Conservation (phyloP, 2,888 invertebrate species). For the Eledone cirrhosa region DNA sequence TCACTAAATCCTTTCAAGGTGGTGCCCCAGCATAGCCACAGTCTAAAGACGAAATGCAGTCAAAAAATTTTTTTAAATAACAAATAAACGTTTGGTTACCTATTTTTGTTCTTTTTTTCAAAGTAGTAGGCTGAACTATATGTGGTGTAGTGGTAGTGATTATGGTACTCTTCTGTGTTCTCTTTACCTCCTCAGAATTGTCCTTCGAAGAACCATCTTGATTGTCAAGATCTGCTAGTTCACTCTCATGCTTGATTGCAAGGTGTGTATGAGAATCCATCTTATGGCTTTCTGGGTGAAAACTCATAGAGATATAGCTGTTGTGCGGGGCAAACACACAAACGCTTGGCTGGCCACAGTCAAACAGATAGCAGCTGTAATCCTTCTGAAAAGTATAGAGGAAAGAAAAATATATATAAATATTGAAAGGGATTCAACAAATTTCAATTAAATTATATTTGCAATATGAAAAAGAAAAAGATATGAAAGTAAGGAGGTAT, state of each 20-base stretch:
- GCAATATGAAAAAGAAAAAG: too few species aligned
- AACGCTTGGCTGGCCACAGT: slow-evolving; percentile 45
- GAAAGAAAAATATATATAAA: slow-evolving; percentile 32
- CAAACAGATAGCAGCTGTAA: slow-evolving; percentile 55
- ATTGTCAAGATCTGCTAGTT: slow-evolving; percentile 38
- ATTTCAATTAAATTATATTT: too few species aligned
- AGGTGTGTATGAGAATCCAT: slow-evolving; percentile 33
- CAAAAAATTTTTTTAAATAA: too few species aligned
- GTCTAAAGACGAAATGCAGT: too few species aligned
- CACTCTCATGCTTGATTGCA: slow-evolving; percentile 40
- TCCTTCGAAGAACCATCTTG: background rate
- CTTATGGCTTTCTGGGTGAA: slow-evolving; percentile 33
- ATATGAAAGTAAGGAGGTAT: too few species aligned
- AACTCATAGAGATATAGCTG: slow-evolving; percentile 45
- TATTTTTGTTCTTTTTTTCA: slow-evolving; percentile 24
- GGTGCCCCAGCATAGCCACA: too few species aligned
- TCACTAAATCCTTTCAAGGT: too few species aligned
- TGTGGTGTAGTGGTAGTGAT: slow-evolving; percentile 31
- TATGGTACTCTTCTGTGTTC: too few species aligned
- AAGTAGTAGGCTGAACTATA: slow-evolving; percentile 31
- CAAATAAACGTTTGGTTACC: background rate
- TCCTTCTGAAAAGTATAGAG: slow-evolving; percentile 42
- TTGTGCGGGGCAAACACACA: slow-evolving; percentile 50
- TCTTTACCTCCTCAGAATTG: too few species aligned
- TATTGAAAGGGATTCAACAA: too few species aligned